These are phyloP conservation scores for Phyllotis vaccarum DNA, from an alignment of 2,797 vertebrate genomes.

Conservation along the genomic window DNA sequence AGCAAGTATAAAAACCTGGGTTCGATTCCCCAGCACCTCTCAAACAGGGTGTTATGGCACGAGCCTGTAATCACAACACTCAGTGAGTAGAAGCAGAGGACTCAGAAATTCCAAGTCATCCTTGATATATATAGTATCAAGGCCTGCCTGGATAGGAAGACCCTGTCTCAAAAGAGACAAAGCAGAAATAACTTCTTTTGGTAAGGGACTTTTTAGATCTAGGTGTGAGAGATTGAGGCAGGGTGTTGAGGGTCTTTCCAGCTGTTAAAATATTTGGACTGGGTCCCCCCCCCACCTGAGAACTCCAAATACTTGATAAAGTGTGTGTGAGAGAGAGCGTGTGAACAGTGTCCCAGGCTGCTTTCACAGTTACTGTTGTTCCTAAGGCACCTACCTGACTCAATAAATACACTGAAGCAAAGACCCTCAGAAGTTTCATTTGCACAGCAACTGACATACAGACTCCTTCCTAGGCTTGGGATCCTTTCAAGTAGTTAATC, in stretches of 20 bases:
- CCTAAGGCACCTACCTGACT: constrained; percentile 1
- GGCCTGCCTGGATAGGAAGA: background rate
- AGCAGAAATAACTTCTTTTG: background rate
- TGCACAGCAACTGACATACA: background rate
- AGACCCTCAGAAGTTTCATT: background rate
- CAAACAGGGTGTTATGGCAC: background rate
- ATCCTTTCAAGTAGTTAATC: background rate
- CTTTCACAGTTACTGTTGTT: constrained; percentile 16
- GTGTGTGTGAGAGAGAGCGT: background rate
- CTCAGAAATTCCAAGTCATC: background rate
- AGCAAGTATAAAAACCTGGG: background rate
- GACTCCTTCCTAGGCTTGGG: constrained; percentile 6
- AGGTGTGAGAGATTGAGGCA: constrained; percentile 2
- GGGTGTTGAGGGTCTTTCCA: background rate
- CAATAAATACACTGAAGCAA: constrained; percentile 9
- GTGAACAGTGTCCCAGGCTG: too few relatives aligned
- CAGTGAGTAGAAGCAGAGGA: background rate
- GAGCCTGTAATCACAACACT: background rate
- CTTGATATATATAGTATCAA: background rate
- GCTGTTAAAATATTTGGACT: background rate
- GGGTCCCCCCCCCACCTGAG: background rate
- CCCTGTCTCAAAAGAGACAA: background rate
- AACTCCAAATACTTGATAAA: background rate
- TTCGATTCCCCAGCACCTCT: background rate
- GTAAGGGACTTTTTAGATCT: background rate